phyloP scores from a whole-genome alignment of 2,113 vertebrate genomes.

The Pomatorhinus ruficollis region DNA sequence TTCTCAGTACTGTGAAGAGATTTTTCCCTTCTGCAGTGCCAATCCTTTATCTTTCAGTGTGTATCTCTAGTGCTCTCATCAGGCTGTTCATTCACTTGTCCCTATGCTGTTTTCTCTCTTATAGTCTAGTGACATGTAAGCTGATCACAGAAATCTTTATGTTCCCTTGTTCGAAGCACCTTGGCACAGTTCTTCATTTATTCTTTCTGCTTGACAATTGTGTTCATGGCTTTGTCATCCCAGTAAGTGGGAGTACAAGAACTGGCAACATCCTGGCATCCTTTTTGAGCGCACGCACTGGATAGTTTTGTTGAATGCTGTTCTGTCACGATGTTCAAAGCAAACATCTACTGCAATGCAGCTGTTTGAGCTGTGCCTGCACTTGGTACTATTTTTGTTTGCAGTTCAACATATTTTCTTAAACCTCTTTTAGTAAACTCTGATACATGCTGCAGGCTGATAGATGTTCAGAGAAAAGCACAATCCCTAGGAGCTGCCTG shows the following conservation, averaged over 20 bases:
- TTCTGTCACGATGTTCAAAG: constrained; percentile 48
- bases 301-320: background rate
- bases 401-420: constrained; percentile 42
- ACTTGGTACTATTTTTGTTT: constrained; percentile 44
- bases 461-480: constrained; percentile 16
- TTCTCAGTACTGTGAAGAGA: background rate
- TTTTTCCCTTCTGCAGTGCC: background rate
- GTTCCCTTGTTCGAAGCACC: background rate
- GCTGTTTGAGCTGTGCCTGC: constrained; percentile 54
- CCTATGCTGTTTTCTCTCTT: rapidly evolving
- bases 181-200: background rate
- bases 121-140: background rate
- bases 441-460: constrained; percentile 17
- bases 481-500: constrained; percentile 16
- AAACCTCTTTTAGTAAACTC: constrained; percentile 28
- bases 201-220: constrained; percentile 37
- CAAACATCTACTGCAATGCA: constrained; percentile 66
- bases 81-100: background rate
- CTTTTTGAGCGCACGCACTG: background rate
- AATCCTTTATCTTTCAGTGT: background rate
- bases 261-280: constrained; percentile 1
- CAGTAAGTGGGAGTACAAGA: constrained; percentile 32
- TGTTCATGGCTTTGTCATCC: constrained; percentile 26
- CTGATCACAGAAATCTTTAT: constrained; percentile 1
- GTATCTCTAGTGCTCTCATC: background rate